These are phyloP conservation scores for Yponomeuta evonymella DNA, from an alignment of 2,888 invertebrate species.

Conservation along the genomic window DNA sequence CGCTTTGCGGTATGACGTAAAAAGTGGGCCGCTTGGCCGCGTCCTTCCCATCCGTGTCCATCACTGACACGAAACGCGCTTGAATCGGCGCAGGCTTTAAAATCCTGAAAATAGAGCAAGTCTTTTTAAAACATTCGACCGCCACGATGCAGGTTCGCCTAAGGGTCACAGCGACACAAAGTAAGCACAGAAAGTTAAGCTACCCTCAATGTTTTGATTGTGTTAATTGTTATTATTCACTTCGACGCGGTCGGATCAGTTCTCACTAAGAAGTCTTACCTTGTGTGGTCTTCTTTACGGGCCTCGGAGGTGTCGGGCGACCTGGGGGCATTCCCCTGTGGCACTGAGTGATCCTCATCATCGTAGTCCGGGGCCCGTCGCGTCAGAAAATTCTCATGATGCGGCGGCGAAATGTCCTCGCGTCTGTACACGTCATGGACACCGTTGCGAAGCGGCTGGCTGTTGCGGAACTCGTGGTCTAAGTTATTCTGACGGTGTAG, in stretches of 20 bases:
- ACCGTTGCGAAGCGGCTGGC: constrained; percentile 48
- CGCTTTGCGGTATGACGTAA: constrained; percentile 63
- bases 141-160: no score
- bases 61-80: constrained; percentile 53
- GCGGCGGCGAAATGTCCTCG: constrained; percentile 45
- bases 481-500: constrained; percentile 61
- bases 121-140: no score
- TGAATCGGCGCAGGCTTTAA: constrained; percentile 64
- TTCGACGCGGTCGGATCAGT: no score
- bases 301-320: not conserved
- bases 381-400: constrained; percentile 55
- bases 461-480: constrained; percentile 39
- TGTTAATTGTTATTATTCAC: no score
- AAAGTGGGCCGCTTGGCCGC: constrained; percentile 44
- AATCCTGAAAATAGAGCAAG: constrained; percentile 33
- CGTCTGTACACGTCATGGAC: constrained; percentile 50
- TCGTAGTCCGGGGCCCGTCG: constrained; percentile 62
- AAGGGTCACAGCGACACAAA: no score
- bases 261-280: constrained; percentile 28
- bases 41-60: constrained; percentile 54
- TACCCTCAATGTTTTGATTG: no score
- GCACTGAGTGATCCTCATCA: constrained; percentile 52
- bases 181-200: no score
- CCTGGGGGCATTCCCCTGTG: constrained; percentile 42
- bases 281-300: not conserved